Evolutionary conservation across 2,888 invertebrate genomes (phyloP), one percentile per base, ranked within the genome.

Genomic region (Lycocerus yunnanus): DNA sequence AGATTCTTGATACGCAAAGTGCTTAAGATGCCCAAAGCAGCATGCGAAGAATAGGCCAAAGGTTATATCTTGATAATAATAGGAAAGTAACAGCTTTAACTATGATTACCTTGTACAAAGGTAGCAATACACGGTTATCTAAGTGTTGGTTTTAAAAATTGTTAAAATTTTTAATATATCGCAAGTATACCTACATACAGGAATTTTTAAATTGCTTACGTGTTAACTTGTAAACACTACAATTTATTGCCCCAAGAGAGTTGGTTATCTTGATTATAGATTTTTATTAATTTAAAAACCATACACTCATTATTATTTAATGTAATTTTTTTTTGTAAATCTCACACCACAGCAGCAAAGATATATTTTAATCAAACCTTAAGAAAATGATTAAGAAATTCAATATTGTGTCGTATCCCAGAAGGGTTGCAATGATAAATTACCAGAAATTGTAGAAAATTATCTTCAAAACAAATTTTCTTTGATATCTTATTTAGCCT

Each of bases 11-110:
- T 71, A 71, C 24, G 66, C 58, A 21, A 27, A 66, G 71, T 43
- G 61, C 66, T 65, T 59, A 66, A 71, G 43, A 66, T 43, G 71
- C 71, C 71, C 59, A 66, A 70, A 66, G 58, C 71, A 60, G 66
- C 71, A 65, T 59, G 16, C 58, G 20, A 66, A 61, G 59, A 58
- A 14, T 59, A 66, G 65, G 66, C 71, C 20, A 71, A 71, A 71
- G 71, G 71, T 71, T 58, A 66, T 27, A 71, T 71, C 71, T 66
- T 24, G 71, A 71, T 71, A 71, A 66, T 27, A 66, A 71, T 24
- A 66, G 59, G 60, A 71, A 66, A 66, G 59, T 18, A 66, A 71
- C 66, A 58, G 65, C 43, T 61, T 63, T 58, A n/a, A 63, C 43
- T 65, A 65, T 58, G 58, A 68, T 59, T 20, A 68, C 16, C 61